These are phyloP conservation scores for Nerophis lumbriciformis DNA, from an alignment of 2,113 vertebrate genomes.

Conservation along the genomic window DNA sequence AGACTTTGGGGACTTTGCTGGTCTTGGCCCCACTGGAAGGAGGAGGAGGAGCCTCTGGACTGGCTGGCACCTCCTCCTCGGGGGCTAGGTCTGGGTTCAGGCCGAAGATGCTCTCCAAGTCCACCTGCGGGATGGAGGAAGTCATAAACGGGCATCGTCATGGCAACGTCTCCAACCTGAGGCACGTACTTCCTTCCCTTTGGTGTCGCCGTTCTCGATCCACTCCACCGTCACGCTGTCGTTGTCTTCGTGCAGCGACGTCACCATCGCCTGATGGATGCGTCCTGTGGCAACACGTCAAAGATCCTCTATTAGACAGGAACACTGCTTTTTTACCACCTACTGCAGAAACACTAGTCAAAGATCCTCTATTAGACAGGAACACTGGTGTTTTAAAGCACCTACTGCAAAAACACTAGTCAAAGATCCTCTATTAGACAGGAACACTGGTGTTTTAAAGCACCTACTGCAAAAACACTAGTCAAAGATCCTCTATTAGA, in stretches of 20 bases:
- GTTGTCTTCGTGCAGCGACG: conserved; percentile 89
- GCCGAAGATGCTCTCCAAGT: conserved; percentile 92
- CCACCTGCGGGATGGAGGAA: conserved; percentile 52
- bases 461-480: too few relatives aligned
- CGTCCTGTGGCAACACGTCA: conserved; percentile 68
- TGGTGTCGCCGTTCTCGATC: conserved; percentile 97
- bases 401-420: too few relatives aligned
- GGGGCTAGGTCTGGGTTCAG: conserved; percentile 89
- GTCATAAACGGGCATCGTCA: not conserved
- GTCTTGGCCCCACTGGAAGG: conserved; percentile 78
- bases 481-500: too few relatives aligned
- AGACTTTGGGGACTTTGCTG: conserved; percentile 92
- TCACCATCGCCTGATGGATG: conserved; percentile 97
- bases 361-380: too few relatives aligned
- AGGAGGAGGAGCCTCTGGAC: conserved; percentile 81
- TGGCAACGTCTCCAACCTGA: not conserved
- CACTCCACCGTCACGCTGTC: conserved; percentile 94
- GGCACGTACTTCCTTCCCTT: conserved; percentile 90
- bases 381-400: too few relatives aligned
- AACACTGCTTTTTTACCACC: too few relatives aligned
- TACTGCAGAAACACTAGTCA: too few relatives aligned
- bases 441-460: too few relatives aligned
- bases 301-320: too few relatives aligned
- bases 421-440: too few relatives aligned
- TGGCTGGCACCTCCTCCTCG: conserved; percentile 86